Base-by-base conservation (phyloP, 1,140 invertebrate genomes). In the Drosophila bifasciata region DNA sequence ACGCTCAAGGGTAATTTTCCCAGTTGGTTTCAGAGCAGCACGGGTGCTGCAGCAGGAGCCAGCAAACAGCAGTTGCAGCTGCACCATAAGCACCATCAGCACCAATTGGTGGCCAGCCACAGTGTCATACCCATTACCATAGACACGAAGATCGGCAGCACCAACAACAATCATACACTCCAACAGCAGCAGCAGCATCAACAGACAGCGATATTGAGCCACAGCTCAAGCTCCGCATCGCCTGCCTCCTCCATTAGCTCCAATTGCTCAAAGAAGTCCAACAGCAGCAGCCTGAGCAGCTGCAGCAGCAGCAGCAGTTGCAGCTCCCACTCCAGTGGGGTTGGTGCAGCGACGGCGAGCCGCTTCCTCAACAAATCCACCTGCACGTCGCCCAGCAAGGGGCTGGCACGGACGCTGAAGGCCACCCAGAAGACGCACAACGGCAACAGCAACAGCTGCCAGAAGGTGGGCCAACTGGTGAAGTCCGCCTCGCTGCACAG, bases 1-100 rank as follows among this genome's bases (percentile, higher is more conserved):
- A 97, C 96, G 72, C 96, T 97, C 84, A 95, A 96, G 86, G 95
- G 96, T 67, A 96, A 97, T 90, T 97, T 97, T 92, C 97, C 96
- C 61, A 96, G 96, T 94, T 97, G 96, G 97, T 97, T 97, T 93
- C 96, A 95, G 92, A 52, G 66, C 55, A 52, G 71, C 48, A 52
- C 79, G 11, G 67, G 60, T 25, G 63, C 49, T 23, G 48, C 41
- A 59, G 39, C 48, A 19, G 55, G 61, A 8, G 56, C 60, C 75
- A 92, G 89, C 92, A 78, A 69, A 55, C 79, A 57, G 60, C 32
- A 67, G 46, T 51, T 32, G 43, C 55, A 72, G 16, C 51, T 51
- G 43, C 52, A 76, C 59, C 62, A 73, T 55, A 78, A 88, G 51
- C 84, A 90, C 64, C 88, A 90, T 68, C 64, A 61, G 46, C 72